Base-by-base conservation (phyloP, 2,888 invertebrate genomes). In the Nycteola revayana region DNA sequence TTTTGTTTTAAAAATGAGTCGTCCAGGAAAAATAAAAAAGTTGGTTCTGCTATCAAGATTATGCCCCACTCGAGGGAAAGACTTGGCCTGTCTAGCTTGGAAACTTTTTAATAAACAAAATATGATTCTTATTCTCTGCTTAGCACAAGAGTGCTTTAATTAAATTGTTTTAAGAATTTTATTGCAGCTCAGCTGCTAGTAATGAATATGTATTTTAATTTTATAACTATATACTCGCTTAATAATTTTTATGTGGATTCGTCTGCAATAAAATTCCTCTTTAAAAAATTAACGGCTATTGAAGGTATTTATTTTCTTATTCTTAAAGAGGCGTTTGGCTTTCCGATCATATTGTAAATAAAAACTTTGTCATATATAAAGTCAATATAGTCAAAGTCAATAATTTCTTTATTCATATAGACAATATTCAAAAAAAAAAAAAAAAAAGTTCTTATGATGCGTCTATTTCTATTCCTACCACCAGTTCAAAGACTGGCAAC, bases 31-130 rank as follows among this genome's bases (percentile, higher is more conserved):
- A 66, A 68, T 69, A 51, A 51, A 66, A 62, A 66, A 70, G 60
- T 64, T 61, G 52, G 36, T 11, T 42, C 42, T 40, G 48, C 57
- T 49, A 61, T 66, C 57, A 44, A 52, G 60, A 54, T 75, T 65
- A 70, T 65, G 58, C 56, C 48, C 45, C 68, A 63, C 72, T 72
- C 44, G 72, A 72, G 69, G 65, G 43, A 54, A 67, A 58, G 51
- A 40, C 49, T 47, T 55, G 48, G 46, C 47, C 43, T 36, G 49
- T 40, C 37, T 45, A 39, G 42, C 46, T 39, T 40, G 49, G 42
- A 50, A 71, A 70, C 55, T 67, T 72, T 69, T 66, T 67, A 71
- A 69, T 67, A 71, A 68, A 49, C 54, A 51, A 66, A 66, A 63
- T 58, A 56, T 60, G 66, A 59, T 59, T 56, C 51, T 57, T 57